Evolutionary conservation across 2,888 invertebrate species (phyloP).

Genomic region (Rosalia funebris): DNA sequence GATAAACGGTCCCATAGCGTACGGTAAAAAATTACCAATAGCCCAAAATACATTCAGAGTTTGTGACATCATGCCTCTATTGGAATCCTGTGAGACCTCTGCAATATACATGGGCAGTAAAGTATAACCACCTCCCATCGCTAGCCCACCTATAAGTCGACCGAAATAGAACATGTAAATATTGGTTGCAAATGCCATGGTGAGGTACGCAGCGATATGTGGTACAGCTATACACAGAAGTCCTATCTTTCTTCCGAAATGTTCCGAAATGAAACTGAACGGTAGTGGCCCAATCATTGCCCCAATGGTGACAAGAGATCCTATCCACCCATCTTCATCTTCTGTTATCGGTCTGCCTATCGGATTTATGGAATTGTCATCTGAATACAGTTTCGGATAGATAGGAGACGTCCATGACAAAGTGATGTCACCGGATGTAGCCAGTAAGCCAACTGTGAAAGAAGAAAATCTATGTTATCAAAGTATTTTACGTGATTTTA

Average conservation of each 20-base stretch:
- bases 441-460: slow-evolving; percentile 48
- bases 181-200: slow-evolving; percentile 44
- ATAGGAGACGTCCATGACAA: slow-evolving; percentile 54
- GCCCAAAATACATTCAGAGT: slow-evolving; percentile 79
- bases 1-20: slow-evolving; percentile 76
- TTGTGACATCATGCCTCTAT: slow-evolving; percentile 74
- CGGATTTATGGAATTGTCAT: slow-evolving; percentile 54
- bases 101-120: slow-evolving; percentile 86
- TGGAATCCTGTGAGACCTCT: slow-evolving; percentile 80
- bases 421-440: slow-evolving; percentile 51
- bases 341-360: slow-evolving; percentile 54
- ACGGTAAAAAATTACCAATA: slow-evolving; percentile 75
- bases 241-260: slow-evolving; percentile 74
- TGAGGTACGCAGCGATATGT: slow-evolving; percentile 45
- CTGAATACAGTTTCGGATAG: slow-evolving; percentile 50
- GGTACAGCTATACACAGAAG: slow-evolving; percentile 66
- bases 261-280: slow-evolving; percentile 73
- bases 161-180: slow-evolving; percentile 58
- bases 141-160: slow-evolving; percentile 69
- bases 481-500: too few relatives aligned
- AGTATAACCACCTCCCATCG: slow-evolving; percentile 76
- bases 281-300: slow-evolving; percentile 73
- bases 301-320: slow-evolving; percentile 64
- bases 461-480: too few relatives aligned
- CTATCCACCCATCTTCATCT: slow-evolving; percentile 66